Evolutionary conservation across 1,140 invertebrate genomes (phyloP).

Genomic region (Octopus sinensis): DNA sequence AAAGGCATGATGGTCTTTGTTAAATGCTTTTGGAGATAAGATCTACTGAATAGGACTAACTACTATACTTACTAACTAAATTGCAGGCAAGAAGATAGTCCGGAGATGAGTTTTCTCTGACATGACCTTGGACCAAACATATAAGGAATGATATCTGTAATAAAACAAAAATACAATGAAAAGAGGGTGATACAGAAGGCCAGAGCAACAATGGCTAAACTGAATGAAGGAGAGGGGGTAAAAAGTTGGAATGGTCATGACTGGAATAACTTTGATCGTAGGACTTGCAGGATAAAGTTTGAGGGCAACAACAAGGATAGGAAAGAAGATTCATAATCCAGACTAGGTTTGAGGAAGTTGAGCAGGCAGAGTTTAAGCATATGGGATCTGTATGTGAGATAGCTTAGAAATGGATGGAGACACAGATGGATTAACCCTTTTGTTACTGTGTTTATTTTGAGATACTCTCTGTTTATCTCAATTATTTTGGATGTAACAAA

Average conservation of each 20-base stretch:
- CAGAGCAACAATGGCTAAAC: neutral
- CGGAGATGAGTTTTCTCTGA: neutral
- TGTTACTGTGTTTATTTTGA: too few species aligned
- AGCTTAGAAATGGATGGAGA: too few species aligned
- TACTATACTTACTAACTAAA: neutral
- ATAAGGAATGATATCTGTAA: conserved; percentile 1
- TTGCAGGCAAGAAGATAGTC: neutral
- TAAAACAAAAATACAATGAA: neutral
- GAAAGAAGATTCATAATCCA: too few species aligned
- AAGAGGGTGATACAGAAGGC: neutral
- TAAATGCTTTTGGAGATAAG: neutral
- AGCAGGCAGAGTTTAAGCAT: too few species aligned
- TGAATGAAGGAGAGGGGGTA: neutral
- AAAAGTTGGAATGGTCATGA: neutral
- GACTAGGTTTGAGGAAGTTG: too few species aligned
- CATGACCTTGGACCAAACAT: neutral
- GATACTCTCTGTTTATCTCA: too few species aligned
- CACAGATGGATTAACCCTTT: too few species aligned
- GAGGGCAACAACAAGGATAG: neutral
- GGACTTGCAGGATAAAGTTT: neutral
- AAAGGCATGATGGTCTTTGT: neutral
- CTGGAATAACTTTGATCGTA: neutral
- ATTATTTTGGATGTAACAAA: too few species aligned
- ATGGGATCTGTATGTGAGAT: too few species aligned
- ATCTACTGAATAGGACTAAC: neutral